Base-by-base conservation (phyloP, 2,113 vertebrate species). In the Bucco capensis region DNA sequence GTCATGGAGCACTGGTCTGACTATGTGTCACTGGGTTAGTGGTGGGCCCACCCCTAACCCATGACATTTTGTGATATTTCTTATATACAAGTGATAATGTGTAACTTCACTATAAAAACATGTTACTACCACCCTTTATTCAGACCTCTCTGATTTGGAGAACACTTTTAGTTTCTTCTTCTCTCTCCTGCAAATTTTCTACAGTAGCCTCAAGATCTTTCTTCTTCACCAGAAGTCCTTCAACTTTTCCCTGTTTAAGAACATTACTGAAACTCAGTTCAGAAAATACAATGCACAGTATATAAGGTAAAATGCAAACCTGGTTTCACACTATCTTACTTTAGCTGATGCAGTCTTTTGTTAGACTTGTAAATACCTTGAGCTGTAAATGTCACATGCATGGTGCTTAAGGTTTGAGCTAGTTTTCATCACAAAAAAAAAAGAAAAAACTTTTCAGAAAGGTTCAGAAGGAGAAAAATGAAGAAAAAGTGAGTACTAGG, bases 71-170 rank as follows among this genome's bases (percentile, higher is more conserved):
- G 19, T 7, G 4, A 7, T 28, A 10, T 14, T 79, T 76, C 62
- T 54, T 44, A 21, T 8, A 61, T 5, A 22, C 4, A 67, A 67
- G 8, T 14, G 31, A 70, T 14, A n/a, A 61, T 2, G 9, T 44
- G 14, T 30, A 73, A 78, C 31, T 13, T 50, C 61, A 72, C 12
- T 33, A 28, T 28, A 47, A 81, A 86, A 73, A 35, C 7, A 21
- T 11, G 6, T 15, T 58, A 44, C 12, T 49, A 27, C 30, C 40
- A 71, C 25, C 33, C 18, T 76, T 75, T 82, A 80, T 83, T 86
- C 92, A 89, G 87, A 98, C 98, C 98, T 98, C 97, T 96, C 87
- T 98, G 53, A 91, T 79, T 77, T 94, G 79, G 40, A 94, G 91
- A 89, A 87, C 91, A 46, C 96, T 93, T 75, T 96, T 97, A n/a